Evolutionary conservation across 2,888 invertebrate species (phyloP).

Genomic region (Lasioglossum morio): DNA sequence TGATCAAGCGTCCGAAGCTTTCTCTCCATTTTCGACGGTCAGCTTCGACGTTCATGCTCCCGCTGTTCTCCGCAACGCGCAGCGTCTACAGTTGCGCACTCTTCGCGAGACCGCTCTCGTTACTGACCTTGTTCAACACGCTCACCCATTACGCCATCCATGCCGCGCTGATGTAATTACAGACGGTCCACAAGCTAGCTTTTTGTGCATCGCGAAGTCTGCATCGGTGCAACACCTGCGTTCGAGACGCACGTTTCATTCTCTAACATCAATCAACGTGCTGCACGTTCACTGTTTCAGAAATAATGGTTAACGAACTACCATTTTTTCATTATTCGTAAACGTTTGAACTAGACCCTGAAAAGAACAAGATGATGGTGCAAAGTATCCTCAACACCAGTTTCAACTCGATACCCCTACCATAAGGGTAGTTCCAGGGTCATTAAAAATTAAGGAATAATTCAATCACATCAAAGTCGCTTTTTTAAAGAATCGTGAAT

Average conservation of each 20-base stretch:
- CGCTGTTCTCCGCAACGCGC: background rate
- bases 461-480: no score
- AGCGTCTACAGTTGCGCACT: background rate
- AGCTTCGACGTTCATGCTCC: background rate
- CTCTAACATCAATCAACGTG: background rate
- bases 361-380: no score
- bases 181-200: slow-evolving; percentile 18
- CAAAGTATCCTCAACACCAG: no score
- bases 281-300: background rate
- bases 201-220: slow-evolving; percentile 23
- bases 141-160: slow-evolving; percentile 37
- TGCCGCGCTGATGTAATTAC: slow-evolving; percentile 53
- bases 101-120: slow-evolving; percentile 28
- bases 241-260: background rate
- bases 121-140: slow-evolving; percentile 50
- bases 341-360: no score
- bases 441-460: no score
- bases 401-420: no score
- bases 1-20: background rate
- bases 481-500: no score
- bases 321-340: no score
- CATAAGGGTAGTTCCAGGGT: no score
- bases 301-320: background rate
- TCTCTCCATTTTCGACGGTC: background rate
- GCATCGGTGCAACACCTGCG: background rate